Base-by-base conservation (phyloP, 2,797 vertebrate genomes). In the Hylomyscus alleni region DNA sequence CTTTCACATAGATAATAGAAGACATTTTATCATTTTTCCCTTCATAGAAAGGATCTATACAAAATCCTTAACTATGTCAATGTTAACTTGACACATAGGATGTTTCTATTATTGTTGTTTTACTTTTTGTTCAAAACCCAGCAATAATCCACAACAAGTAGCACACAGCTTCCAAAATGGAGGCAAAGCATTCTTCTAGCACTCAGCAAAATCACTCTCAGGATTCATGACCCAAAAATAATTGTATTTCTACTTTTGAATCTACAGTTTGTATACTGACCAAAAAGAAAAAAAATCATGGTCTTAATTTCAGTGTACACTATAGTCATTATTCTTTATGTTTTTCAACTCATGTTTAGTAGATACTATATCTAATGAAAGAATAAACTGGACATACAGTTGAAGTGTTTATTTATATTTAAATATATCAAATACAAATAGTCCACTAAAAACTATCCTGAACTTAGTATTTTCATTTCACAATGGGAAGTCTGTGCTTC, bases 1-100 rank as follows among this genome's bases (percentile, higher is more conserved):
- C 40, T 83, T 97, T 86, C 72, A 96, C 26, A 78, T 90, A 96
- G 17, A n/a, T 90, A 72, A 29, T 67, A 7, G 44, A 93, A 94
- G 67, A 69, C 60, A 94, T 75, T 95, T 91, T 76, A 84, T 89
- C 20, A 95, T 93, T 88, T 96, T 96, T 58, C 50, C 24, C 31
- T 80, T 95, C 26, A 89, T 60, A 69, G 20, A 40, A 3, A 44
- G 17, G 65, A 95, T 76, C 29, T 75, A 58, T 72, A 92, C 22
- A 73, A 96, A 94, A 93, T 72, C 12, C 44, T 95, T 29, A 78
- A 86, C 56, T 89, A 82, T 89, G n/a, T 90, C 67, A 78, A 75
- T 90, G 93, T 82, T 94, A 90, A 78, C 89, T 88, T 92, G 40
- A 89, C 37, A 92, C 44, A 93, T 11, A 84, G 17, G 78, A 88